Evolutionary conservation across 2,888 invertebrate species (phyloP).

Genomic region (Yponomeuta plumbellus): DNA sequence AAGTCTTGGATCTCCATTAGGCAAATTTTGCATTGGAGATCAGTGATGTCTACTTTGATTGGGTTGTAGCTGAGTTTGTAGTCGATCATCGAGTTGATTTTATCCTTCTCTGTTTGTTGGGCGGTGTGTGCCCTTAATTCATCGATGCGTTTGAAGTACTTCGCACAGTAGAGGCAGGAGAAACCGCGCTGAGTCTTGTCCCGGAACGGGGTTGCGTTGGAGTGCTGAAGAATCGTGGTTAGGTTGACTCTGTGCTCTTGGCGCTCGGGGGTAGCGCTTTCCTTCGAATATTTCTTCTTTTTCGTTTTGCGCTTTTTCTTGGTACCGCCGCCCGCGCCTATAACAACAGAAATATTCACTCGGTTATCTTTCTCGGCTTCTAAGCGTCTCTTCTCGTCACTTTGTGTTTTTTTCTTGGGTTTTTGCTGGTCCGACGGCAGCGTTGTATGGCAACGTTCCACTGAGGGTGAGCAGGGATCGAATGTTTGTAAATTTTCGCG

Average conservation of each 20-base stretch:
- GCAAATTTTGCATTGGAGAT: slow-evolving; percentile 56
- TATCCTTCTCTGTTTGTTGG: slow-evolving; percentile 55
- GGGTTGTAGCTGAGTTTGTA: slow-evolving; percentile 70
- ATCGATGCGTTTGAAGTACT: slow-evolving; percentile 53
- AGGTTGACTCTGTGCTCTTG: slow-evolving; percentile 69
- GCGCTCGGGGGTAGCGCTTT: slow-evolving; percentile 67
- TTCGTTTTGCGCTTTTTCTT: slow-evolving; percentile 55
- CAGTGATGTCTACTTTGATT: slow-evolving; percentile 64
- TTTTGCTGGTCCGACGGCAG: background rate
- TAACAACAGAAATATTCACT: slow-evolving; percentile 38
- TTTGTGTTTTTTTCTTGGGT: background rate
- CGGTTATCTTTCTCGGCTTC: background rate
- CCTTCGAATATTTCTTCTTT: slow-evolving; percentile 59
- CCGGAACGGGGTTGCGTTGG: slow-evolving; percentile 67
- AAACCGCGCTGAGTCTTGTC: slow-evolving; percentile 66
- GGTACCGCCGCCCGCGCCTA: slow-evolving; percentile 60
- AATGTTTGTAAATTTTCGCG: no score
- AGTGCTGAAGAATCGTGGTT: slow-evolving; percentile 63
- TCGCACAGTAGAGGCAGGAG: slow-evolving; percentile 67
- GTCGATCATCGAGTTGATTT: slow-evolving; percentile 63
- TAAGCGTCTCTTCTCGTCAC: background rate
- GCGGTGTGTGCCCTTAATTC: slow-evolving; percentile 56
- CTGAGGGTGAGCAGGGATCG: no score
- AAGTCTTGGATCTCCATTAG: slow-evolving; percentile 51
- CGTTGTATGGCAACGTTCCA: no score